Base-by-base conservation (phyloP, 1,140 invertebrate species). In the Eulimnadia texana region DNA sequence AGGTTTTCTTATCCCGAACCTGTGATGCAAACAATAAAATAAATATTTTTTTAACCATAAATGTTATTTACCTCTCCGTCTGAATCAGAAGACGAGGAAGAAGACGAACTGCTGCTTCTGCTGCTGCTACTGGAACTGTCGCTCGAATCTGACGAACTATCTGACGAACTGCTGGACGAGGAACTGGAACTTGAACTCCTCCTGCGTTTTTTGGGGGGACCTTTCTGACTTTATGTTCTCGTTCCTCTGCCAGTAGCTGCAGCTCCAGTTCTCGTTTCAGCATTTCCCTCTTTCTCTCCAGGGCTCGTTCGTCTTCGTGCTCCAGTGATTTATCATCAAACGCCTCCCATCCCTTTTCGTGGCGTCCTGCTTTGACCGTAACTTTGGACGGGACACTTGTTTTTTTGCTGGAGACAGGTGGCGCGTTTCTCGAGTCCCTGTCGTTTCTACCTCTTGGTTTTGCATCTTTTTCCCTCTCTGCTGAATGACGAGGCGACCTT, bases 271-370 rank as follows among this genome's bases (percentile, higher is more conserved):
- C 85, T 68, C 84, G 76, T 70, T 88, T 83, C 65, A 90, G 75
- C 67, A 86, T 79, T 68, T 83, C 82, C 64, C 85, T 76, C 63
- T 85, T 77, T 72, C 83, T 82, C 71, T 88, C 85, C 66, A 90
- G 74, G 50, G 83, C 84, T 69, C 87, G 84, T 63, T 88, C 84
- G 74, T 89, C 85, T 64, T 85, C 86, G 77, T 86, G 86, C 70
- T 88, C 87, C 68, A 88, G 73, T 72, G 84, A 81, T 66, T 80
- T 84, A 73, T 85, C 82, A 71, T 85, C 83, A 83, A 84, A 86
- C 68, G 81, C 80, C 68, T 85, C 82, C 71, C 83, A 81, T 68
- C 84, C 82, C 64, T 79, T 76, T 63, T 83, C 82, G 25, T 42
- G 25, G 28, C 47, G 28, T 13, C 62, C 60, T 28, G 52, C 53